phyloP scores from a whole-genome alignment of 1,140 invertebrate species.

The Limonius californicus region DNA sequence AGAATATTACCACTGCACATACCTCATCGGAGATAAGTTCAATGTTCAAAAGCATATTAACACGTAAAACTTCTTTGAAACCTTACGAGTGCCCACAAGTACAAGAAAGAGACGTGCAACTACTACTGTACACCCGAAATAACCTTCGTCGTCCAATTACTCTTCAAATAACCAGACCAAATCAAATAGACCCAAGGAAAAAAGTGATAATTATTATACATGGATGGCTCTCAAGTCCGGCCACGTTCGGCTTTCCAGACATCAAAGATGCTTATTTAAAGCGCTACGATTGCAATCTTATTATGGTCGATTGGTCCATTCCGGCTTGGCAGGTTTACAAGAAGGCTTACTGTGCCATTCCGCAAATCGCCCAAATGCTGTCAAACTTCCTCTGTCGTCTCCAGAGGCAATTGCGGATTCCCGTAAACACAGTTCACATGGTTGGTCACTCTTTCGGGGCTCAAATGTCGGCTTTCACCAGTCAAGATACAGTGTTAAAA shows the following conservation, averaged over 20 bases:
- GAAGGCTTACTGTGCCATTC: background rate
- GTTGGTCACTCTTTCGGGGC: slow-evolving; percentile 18
- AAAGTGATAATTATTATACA: background rate
- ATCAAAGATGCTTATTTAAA: background rate
- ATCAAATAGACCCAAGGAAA: too few species aligned
- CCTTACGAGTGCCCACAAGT: too few species aligned
- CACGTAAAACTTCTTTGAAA: too few species aligned
- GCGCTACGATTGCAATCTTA: background rate
- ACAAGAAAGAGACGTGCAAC: too few species aligned
- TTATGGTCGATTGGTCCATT: background rate
- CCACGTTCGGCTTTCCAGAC: background rate
- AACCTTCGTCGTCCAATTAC: slow-evolving; percentile 4
- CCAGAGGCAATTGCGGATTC: background rate
- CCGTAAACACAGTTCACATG: background rate
- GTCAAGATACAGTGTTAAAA: background rate
- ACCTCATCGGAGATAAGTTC: too few species aligned
- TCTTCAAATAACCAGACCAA: too few species aligned
- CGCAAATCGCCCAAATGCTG: background rate
- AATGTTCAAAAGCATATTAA: too few species aligned
- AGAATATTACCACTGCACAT: too few species aligned
- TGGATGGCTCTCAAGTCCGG: background rate
- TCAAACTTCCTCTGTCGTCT: background rate
- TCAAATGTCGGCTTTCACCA: background rate
- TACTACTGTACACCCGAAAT: too few species aligned
- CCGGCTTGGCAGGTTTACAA: background rate